phyloP scores from a whole-genome alignment of 2,888 invertebrate genomes.

The Tenthredo mesomela region DNA sequence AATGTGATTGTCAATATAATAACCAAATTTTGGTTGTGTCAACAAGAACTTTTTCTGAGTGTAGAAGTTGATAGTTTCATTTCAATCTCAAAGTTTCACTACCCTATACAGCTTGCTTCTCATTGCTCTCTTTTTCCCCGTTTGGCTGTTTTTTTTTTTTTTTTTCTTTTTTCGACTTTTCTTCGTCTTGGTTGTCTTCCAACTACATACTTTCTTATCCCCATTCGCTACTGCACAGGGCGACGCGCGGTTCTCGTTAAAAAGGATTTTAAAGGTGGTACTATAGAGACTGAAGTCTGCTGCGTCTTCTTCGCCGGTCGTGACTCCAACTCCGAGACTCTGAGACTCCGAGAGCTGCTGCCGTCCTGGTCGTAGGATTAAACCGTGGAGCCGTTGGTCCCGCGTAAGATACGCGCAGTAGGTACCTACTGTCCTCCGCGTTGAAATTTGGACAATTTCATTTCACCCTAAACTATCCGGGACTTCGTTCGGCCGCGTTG shows the following conservation, averaged over 20 bases:
- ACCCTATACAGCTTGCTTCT: neutral
- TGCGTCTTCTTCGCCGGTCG: slow-evolving; percentile 58
- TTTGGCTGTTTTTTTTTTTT: neutral
- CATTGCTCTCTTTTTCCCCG: neutral
- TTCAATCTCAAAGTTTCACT: neutral
- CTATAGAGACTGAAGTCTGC: slow-evolving; percentile 49
- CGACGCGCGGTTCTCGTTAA: slow-evolving; percentile 19
- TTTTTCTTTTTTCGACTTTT: neutral
- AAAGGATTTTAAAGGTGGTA: slow-evolving; percentile 16
- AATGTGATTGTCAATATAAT: too few relatives aligned
- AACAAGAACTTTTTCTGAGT: too few relatives aligned
- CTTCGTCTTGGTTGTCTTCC: neutral
- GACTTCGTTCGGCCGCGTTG: slow-evolving; percentile 62
- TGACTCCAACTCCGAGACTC: slow-evolving; percentile 4
- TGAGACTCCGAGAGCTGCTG: neutral
- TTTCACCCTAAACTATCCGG: slow-evolving; percentile 66
- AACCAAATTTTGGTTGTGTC: too few relatives aligned
- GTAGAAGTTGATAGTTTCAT: neutral
- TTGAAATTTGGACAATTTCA: slow-evolving; percentile 70
- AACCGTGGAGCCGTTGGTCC: slow-evolving; percentile 59
- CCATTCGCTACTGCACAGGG: neutral
- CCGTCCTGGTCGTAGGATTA: slow-evolving; percentile 62
- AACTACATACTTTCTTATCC: neutral
- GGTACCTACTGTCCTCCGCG: slow-evolving; percentile 11
- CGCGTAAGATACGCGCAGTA: slow-evolving; percentile 63